Percentiles rank a stretch among this genome's conserved stretches.
phyloP scores from a whole-genome alignment of 2,113 vertebrate species.

The Platysteira castanea region DNA sequence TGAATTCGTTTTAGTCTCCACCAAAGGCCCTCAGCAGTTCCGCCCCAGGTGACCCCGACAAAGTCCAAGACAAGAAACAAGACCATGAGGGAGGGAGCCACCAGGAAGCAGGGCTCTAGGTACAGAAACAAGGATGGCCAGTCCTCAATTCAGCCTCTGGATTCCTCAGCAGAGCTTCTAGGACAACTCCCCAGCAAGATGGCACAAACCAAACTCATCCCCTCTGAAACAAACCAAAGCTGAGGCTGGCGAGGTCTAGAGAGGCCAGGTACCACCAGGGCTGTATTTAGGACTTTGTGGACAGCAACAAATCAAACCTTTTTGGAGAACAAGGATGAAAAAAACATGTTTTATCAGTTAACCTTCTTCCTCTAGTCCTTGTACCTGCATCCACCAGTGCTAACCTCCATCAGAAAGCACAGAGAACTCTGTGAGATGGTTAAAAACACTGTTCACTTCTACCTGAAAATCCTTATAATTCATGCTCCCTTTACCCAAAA shows the following conservation, averaged over 20 bases:
- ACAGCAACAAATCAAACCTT: neutral
- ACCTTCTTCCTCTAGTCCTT: neutral
- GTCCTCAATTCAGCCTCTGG: neutral
- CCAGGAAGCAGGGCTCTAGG: neutral
- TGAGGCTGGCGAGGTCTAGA: neutral
- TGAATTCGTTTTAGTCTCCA: neutral
- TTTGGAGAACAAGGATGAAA: neutral
- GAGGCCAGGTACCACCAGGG: neutral
- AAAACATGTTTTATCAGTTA: neutral
- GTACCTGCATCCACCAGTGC: neutral
- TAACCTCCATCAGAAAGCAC: neutral
- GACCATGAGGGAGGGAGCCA: neutral
- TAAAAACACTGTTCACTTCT: neutral
- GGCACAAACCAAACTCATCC: neutral
- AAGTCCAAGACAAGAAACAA: neutral
- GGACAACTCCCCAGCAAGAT: neutral
- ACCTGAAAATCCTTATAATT: neutral
- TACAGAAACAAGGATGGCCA: neutral
- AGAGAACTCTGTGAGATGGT: neutral
- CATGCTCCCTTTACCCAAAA: neutral
- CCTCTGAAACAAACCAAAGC: neutral
- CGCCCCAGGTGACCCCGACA: rapidly evolving
- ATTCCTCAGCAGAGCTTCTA: neutral
- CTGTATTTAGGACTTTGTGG: too few species aligned
- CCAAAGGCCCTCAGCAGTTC: neutral